Conservation (phyloP, 2,888 invertebrate genomes). For the Andrena camellia region DNA sequence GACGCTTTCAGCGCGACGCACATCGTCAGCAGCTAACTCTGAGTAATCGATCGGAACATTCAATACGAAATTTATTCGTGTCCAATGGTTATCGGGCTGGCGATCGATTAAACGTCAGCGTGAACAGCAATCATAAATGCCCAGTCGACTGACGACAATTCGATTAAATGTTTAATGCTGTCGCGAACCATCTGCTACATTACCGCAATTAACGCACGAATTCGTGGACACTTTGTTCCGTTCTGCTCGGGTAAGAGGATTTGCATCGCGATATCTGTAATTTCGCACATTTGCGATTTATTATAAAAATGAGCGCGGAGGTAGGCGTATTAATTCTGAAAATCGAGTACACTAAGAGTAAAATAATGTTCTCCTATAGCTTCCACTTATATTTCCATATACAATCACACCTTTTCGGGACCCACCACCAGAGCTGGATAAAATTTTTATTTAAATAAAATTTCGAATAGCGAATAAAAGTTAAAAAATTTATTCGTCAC, state of each 20-base stretch:
- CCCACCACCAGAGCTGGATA: too few relatives aligned
- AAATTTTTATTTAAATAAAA: too few relatives aligned
- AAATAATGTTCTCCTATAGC: too few relatives aligned
- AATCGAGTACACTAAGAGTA: too few relatives aligned
- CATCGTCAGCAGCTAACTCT: conserved; percentile 25
- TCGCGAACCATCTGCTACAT: conserved; percentile 55
- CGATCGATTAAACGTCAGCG: conserved; percentile 68
- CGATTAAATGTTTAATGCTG: conserved; percentile 64
- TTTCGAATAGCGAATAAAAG: too few relatives aligned
- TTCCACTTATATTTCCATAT: too few relatives aligned
- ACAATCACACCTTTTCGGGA: too few relatives aligned
- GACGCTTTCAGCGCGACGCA: neutral
- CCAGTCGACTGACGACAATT: conserved; percentile 55
- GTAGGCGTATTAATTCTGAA: too few relatives aligned
- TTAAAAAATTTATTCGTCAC: too few relatives aligned
- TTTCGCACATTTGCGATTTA: neutral
- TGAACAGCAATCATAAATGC: conserved; percentile 52
- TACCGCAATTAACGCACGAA: conserved; percentile 57
- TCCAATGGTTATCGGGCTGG: conserved; percentile 38
- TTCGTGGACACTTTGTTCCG: conserved; percentile 34
- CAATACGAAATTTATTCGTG: conserved; percentile 48
- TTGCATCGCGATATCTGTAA: conserved; percentile 29
- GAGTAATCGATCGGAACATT: conserved; percentile 37
- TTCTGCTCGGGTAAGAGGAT: conserved; percentile 19
- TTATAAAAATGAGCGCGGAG: neutral